phyloP scores from a whole-genome alignment of 2,113 vertebrate species.

The Rhodinocichla rosea region DNA sequence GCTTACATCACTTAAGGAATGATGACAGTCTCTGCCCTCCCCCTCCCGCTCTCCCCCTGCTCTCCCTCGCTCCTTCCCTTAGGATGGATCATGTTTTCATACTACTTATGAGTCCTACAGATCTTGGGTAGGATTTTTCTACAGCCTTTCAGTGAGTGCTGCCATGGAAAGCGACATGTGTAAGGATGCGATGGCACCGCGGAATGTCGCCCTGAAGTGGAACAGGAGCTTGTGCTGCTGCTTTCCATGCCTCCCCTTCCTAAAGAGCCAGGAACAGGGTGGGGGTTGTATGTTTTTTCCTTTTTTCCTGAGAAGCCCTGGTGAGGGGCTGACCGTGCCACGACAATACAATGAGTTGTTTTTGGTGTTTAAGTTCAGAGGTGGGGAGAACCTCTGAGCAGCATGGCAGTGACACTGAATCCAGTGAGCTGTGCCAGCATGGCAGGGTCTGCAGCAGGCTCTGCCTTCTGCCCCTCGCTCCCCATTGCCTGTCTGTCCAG shows the following conservation, averaged over 20 bases:
- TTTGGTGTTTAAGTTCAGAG: neutral
- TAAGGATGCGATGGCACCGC: neutral
- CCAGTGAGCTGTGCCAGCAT: neutral
- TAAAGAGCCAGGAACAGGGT: neutral
- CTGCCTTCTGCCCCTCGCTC: neutral
- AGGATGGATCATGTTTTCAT: constrained; percentile 76
- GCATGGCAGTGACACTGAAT: neutral
- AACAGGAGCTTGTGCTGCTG: neutral
- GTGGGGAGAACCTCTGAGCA: neutral
- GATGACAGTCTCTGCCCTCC: constrained; percentile 78
- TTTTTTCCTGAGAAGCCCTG: neutral
- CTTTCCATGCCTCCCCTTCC: neutral
- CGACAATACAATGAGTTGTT: neutral
- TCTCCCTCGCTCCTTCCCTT: constrained; percentile 41
- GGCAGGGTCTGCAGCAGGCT: neutral
- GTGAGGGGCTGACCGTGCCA: neutral
- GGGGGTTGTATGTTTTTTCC: neutral
- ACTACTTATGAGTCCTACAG: constrained; percentile 59
- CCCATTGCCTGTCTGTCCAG: neutral
- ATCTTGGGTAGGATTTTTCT: constrained; percentile 57
- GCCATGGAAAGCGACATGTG: neutral
- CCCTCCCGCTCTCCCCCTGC: constrained; percentile 43
- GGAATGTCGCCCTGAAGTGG: constrained; percentile 1
- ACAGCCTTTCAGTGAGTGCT: neutral
- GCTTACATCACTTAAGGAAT: constrained; percentile 88